phyloP scores from a whole-genome alignment of 2,113 vertebrate species.

The Megaceryle maxima region DNA sequence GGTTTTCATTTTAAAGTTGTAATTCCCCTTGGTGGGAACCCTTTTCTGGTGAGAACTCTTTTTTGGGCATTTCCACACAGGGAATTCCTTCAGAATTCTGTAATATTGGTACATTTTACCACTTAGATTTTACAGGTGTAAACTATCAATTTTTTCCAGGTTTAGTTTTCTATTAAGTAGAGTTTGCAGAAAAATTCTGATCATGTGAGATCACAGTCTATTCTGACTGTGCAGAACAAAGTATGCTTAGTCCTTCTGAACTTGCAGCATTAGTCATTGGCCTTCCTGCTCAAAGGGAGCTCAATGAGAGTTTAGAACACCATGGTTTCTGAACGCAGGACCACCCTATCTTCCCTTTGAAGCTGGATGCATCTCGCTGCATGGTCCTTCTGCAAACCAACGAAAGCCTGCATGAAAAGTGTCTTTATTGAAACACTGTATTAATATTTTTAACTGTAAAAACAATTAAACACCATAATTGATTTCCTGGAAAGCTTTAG shows the following conservation, averaged over 20 bases:
- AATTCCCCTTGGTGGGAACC: neutral
- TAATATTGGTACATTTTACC: neutral
- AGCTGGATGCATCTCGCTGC: neutral
- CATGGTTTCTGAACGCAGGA: fast-evolving
- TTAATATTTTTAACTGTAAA: neutral
- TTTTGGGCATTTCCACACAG: neutral
- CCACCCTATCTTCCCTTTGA: neutral
- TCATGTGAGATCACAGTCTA: neutral
- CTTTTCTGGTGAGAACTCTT: neutral
- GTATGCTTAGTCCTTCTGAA: neutral
- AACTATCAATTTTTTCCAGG: neutral
- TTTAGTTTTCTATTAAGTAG: neutral
- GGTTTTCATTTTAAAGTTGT: neutral
- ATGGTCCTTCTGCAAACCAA: neutral
- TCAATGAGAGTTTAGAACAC: neutral
- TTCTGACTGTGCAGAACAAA: neutral
- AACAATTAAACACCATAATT: neutral
- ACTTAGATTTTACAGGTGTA: neutral
- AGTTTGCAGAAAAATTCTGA: neutral
- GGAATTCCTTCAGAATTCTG: neutral
- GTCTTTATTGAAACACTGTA: neutral
- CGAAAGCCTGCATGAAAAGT: neutral
- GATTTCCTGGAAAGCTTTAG: neutral
- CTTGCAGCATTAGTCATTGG: neutral
- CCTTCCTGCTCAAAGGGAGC: neutral